Evolutionary conservation across 2,888 invertebrate genomes (phyloP).

Genomic region (Adelphocoris suturalis): DNA sequence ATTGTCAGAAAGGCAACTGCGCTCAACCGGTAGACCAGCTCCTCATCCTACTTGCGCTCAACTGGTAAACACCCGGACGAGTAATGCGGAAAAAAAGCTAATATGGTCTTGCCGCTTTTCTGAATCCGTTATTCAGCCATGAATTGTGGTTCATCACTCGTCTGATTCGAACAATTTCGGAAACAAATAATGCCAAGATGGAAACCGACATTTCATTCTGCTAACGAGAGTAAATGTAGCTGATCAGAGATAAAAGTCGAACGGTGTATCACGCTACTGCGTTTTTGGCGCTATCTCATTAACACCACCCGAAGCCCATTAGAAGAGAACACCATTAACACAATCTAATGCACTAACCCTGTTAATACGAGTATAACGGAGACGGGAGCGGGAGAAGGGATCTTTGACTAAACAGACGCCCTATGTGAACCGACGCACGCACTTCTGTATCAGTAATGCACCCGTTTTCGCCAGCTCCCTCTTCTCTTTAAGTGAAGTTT

Average conservation of each 20-base stretch:
- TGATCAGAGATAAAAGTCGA: conserved; percentile 34
- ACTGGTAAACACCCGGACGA: too few relatives aligned
- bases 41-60: too few relatives aligned
- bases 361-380: neutral
- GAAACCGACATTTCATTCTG: neutral
- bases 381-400: neutral
- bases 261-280: conserved; percentile 21
- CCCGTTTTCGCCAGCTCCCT: neutral
- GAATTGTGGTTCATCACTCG: too few relatives aligned
- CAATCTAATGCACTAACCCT: conserved; percentile 51
- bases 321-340: conserved; percentile 35
- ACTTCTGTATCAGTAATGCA: conserved; percentile 27
- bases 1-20: too few relatives aligned
- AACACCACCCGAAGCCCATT: conserved; percentile 42
- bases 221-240: neutral
- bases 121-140: too few relatives aligned
- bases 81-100: too few relatives aligned
- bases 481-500: neutral
- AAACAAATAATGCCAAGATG: too few relatives aligned
- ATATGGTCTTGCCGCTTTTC: too few relatives aligned
- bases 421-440: conserved; percentile 26
- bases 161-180: too few relatives aligned
- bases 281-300: conserved; percentile 42
- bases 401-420: conserved; percentile 46
- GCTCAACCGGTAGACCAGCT: too few relatives aligned